Evolutionary conservation across 92 coral and sea anemone species (phyloP), one percentile per base, ranked within the genome.

Genomic region (Paragorgia papillata): DNA sequence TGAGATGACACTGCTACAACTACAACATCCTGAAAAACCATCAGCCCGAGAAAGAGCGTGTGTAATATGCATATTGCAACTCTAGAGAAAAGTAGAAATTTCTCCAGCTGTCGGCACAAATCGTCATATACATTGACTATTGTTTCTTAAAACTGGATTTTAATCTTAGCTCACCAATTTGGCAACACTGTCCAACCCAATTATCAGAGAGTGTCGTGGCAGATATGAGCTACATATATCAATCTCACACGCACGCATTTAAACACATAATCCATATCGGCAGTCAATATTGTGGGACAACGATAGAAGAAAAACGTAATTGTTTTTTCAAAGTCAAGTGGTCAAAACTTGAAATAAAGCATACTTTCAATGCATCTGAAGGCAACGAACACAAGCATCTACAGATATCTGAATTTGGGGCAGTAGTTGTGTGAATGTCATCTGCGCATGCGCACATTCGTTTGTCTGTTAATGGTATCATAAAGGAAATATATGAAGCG

Each of bases 51-150:
- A n/a, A n/a, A n/a, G n/a, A n/a, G n/a, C n/a, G n/a, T n/a, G n/a
- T n/a, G n/a, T n/a, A n/a, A n/a, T n/a, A n/a, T n/a, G n/a, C n/a
- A n/a, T n/a, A n/a, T n/a, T n/a, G n/a, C n/a, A n/a, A n/a, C n/a
- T n/a, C n/a, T n/a, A n/a, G n/a, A n/a, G n/a, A n/a, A n/a, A n/a
- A n/a, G n/a, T n/a, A n/a, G n/a, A 68, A n/a, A 71, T 92, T 91
- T 92, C 69, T 85, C 97, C 97, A 92, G 97, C 69, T 88, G 90
- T 92, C 92, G 96, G 95, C 97, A 92, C 96, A 92, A 84, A 37
- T 28, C 44, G 80, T 65, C 88, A 84, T 29, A 29, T 0, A 1
- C 8, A 13, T 29, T 10, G 74, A 79, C 88, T 75, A 18, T 89
- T 89, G 96, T 89, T 92, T 92, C 97, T 58, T 32, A 7, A 33